Conservation (phyloP, 2,113 vertebrate genomes). For the Pontoporia blainvillei region DNA sequence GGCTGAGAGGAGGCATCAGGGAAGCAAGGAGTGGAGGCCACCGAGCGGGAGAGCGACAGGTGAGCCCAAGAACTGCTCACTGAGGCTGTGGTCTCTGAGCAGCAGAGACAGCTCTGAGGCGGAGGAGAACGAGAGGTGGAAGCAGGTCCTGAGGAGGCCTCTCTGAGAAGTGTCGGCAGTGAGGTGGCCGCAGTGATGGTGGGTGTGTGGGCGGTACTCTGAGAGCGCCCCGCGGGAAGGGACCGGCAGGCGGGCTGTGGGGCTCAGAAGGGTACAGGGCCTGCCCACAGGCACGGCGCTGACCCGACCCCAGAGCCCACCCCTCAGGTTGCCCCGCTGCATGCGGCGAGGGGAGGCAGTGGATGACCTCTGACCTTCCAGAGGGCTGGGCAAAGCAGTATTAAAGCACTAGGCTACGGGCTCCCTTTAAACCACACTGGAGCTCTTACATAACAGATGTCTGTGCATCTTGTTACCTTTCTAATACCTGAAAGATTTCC, state of each 20-base stretch:
- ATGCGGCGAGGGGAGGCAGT: not conserved
- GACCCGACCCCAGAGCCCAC: not conserved
- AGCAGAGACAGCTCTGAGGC: not conserved
- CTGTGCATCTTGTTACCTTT: not conserved
- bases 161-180: not conserved
- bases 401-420: not conserved
- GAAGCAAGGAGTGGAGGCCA: not conserved
- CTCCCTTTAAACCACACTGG: not conserved
- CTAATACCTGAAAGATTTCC: not conserved
- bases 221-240: not conserved
- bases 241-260: rapidly evolving
- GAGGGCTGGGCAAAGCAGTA: not conserved
- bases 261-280: not conserved
- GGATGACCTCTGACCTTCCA: not conserved
- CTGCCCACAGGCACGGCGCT: not conserved
- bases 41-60: not conserved
- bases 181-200: no score
- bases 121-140: not conserved
- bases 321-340: not conserved
- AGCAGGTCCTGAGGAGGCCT: no score
- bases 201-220: not conserved
- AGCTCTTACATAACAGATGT: not conserved
- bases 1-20: not conserved
- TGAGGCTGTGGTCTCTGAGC: rapidly evolving
- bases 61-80: not conserved